Evolutionary conservation across 2,797 vertebrate genomes (phyloP).

Genomic region (Chaenodraco wilsoni): DNA sequence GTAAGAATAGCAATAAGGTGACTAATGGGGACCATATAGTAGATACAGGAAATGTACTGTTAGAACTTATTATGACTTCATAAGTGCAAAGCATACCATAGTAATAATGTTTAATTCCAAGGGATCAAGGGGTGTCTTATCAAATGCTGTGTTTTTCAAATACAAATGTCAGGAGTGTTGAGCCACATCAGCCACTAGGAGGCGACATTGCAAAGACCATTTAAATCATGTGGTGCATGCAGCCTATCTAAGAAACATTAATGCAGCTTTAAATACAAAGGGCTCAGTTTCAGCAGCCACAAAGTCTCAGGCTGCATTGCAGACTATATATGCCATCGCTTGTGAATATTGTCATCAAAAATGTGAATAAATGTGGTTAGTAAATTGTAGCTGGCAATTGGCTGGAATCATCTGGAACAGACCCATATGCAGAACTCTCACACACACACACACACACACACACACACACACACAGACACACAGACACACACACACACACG

Average conservation of each 20-base stretch:
- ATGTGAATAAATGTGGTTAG: neutral
- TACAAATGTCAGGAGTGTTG: conserved; percentile 9
- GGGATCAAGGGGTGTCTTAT: neutral
- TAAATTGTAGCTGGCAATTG: conserved; percentile 18
- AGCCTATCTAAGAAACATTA: conserved; percentile 6
- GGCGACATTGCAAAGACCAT: conserved; percentile 53
- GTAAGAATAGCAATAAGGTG: neutral
- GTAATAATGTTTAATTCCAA: conserved; percentile 8
- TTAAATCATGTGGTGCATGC: conserved; percentile 1
- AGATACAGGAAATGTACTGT: neutral
- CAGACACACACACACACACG: conserved; percentile 15
- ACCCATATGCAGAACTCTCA: conserved; percentile 37
- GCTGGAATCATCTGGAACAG: conserved; percentile 23
- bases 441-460: conserved; percentile 18
- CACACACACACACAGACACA: conserved; percentile 14
- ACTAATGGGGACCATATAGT: neutral
- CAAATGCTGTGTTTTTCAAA: neutral
- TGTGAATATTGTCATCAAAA: neutral
- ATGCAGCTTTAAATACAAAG: conserved; percentile 18
- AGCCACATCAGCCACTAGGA: conserved; percentile 59
- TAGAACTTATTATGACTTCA: neutral
- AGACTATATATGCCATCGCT: conserved; percentile 15
- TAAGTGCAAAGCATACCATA: conserved; percentile 1
- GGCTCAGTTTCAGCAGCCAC: neutral
- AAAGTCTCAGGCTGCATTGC: neutral